Evolutionary conservation across 2,888 invertebrate genomes (phyloP), one percentile per base, ranked within the genome.

Genomic region (Gnatocerus cornutus): DNA sequence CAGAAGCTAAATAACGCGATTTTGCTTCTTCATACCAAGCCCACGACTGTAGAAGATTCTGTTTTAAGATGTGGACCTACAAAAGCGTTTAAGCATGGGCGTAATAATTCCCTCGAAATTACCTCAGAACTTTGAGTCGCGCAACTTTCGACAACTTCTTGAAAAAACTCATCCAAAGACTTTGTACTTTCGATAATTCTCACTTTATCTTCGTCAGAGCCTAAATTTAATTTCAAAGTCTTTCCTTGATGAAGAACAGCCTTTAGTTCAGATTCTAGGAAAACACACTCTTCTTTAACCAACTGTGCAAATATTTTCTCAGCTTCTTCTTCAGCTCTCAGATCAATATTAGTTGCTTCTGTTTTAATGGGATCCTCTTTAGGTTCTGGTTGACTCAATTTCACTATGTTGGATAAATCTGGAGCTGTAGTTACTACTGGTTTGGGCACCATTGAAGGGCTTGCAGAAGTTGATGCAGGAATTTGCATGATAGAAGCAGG

Each of bases 231-330:
- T 69, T 89, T 87, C 1, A 89, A 81, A 14, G 86, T 84, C 13
- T 83, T 83, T 0, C 89, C 88, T 67, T 89, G 88, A 9, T 86
- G 82, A 73, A 88, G 86, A 72, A 92, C 85, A 68, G 89, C 89
- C 70, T 88, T 87, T 14, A 93, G 77, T 77, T 93, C 93, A 72
- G 85, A 84, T 77, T 91, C 90, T 77, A 94, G 91, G 30, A 88
- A 87, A 37, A 87, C 86, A 1, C 91, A 89, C 84, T 92, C 91
- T 69, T 90, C 89, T 12, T 87, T 81, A 0, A 92, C 88, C 85
- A 91, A 89, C 73, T 88, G 87, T 50, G 87, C 88, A n/a, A 91
- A 82, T 14, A 88, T 81, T 16, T 72, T 72, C 10, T 79, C 77
- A 10, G 78, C 77, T 64, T 83, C 84, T 46, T 77, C 80, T 67